Conservation (phyloP, 2,113 vertebrate species). For the Coryphaenoides rupestris region DNA sequence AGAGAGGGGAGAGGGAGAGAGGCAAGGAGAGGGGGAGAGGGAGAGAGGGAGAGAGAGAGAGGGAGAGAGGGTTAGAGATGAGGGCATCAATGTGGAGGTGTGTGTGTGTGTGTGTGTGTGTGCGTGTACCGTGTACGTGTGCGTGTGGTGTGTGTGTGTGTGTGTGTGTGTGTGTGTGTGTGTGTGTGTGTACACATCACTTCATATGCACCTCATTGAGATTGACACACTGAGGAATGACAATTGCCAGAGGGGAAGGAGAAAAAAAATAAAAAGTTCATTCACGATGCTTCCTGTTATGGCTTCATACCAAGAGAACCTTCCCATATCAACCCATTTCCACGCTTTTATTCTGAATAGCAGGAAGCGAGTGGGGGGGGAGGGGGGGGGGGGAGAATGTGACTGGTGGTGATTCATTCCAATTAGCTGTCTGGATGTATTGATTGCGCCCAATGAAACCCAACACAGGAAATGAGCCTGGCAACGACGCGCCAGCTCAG, state of each 20-base stretch:
- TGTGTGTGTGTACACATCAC: conserved; percentile 21
- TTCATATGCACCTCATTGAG: conserved; percentile 20
- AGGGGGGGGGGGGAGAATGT: conserved; percentile 54
- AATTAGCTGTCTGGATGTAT: conserved; percentile 66
- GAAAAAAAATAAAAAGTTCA: conserved; percentile 27
- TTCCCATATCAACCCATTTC: conserved; percentile 40
- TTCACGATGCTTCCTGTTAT: conserved; percentile 44
- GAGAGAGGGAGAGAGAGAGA: not conserved
- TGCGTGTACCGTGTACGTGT: not conserved
- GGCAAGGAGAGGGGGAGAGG: not conserved
- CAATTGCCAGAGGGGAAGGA: conserved; percentile 24
- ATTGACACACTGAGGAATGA: conserved; percentile 25
- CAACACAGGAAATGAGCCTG: conserved; percentile 64
- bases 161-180: conserved; percentile 16
- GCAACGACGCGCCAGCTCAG: conserved; percentile 50
- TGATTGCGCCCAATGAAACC: conserved; percentile 61
- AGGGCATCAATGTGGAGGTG: conserved; percentile 1
- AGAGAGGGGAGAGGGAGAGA: conserved; percentile 12
- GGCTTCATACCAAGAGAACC: conserved; percentile 27
- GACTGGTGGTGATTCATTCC: conserved; percentile 65
- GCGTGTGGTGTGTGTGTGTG: conserved; percentile 8
- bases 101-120: conserved; percentile 9
- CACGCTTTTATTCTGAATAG: conserved; percentile 44
- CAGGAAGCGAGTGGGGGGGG: conserved; percentile 50
- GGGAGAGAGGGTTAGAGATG: conserved; percentile 18